Percentiles rank a stretch among this genome's conserved stretches.
phyloP scores from a whole-genome alignment of 37 sponge, comb jelly and placozoan genomes.

The Chondrosia reniformis region DNA sequence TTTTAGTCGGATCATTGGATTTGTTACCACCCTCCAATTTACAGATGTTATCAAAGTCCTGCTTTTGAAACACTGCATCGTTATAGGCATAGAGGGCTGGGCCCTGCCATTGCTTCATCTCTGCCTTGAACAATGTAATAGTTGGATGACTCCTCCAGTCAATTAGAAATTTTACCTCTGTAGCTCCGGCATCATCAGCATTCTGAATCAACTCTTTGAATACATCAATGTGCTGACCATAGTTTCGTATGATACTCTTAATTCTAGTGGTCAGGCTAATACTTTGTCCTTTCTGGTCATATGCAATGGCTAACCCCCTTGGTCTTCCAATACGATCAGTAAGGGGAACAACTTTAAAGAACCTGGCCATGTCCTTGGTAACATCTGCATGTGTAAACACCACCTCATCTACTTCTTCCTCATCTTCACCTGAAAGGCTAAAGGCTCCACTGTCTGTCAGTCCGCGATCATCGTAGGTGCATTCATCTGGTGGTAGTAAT shows the following conservation, averaged over 20 bases:
- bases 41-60: conserved; percentile 72
- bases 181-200: conserved; percentile 89
- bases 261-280: conserved; percentile 60
- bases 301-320: conserved; percentile 10
- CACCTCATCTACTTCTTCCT: not conserved
- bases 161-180: conserved; percentile 69
- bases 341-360: conserved; percentile 52
- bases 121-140: conserved; percentile 28
- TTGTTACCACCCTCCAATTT: conserved; percentile 70
- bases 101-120: conserved; percentile 78
- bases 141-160: conserved; percentile 62
- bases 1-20: conserved; percentile 56
- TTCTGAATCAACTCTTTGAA: conserved; percentile 88
- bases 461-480: conserved; percentile 53
- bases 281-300: conserved; percentile 24
- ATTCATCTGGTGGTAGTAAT: conserved; percentile 23
- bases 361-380: conserved; percentile 14
- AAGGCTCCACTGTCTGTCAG: not conserved
- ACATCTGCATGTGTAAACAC: conserved; percentile 37
- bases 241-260: conserved; percentile 50
- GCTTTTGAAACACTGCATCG: conserved; percentile 54
- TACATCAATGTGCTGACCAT: conserved; percentile 57
- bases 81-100: conserved; percentile 80
- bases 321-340: conserved; percentile 53
- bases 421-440: not conserved